Base-by-base conservation (phyloP, 2,888 invertebrate species). In the Acanthosoma haemorrhoidale region DNA sequence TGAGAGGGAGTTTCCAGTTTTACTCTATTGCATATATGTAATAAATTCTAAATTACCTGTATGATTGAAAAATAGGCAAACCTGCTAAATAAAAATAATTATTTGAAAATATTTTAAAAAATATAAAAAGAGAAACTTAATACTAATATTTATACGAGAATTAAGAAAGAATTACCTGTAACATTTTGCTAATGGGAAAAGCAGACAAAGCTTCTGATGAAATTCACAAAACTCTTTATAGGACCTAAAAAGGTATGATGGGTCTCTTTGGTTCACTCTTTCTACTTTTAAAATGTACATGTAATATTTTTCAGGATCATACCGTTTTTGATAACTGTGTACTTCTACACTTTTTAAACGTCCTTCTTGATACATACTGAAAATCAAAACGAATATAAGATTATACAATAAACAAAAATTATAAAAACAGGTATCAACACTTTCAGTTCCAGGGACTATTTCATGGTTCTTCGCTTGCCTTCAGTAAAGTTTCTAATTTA, bases 201-300 rank as follows among this genome's bases (percentile, higher is more conserved):
- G 89, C 75, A 92, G 83, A 78, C 94, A 92, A 59, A 99, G 83
- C 82, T 97, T 97, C 80, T 94, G 92, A 80, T 97, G 93, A 70
- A 99, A 88, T 81, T 99, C 99, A 13, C 92, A 90, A 81, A 98
- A 97, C 82, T 99, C 98, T 76, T 94, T 92, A 82, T 96, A 99
- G 0, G 95, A 92, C 72, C 99, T 88, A 80, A 96, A 94, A 67
- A 99, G 84, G 77, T 91, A 91, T 74, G 91, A 88, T 0, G 93
- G 90, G 79, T 94, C 92, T n/a, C 87, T 86, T 79, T 94, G 92
- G 59, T 88, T 88, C 76, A 90, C 91, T 68, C 97, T 84, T 77
- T 88, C 89, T 36, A 97, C 91, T 74, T 89, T 86, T 75, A 92
- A 82, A 74, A 93, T 89, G 79, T 93, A 95, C 76, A 97, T 95